Evolutionary conservation across 2,888 invertebrate species (phyloP), one percentile per base, ranked within the genome.

Genomic region (Cosmopolites sordidus): DNA sequence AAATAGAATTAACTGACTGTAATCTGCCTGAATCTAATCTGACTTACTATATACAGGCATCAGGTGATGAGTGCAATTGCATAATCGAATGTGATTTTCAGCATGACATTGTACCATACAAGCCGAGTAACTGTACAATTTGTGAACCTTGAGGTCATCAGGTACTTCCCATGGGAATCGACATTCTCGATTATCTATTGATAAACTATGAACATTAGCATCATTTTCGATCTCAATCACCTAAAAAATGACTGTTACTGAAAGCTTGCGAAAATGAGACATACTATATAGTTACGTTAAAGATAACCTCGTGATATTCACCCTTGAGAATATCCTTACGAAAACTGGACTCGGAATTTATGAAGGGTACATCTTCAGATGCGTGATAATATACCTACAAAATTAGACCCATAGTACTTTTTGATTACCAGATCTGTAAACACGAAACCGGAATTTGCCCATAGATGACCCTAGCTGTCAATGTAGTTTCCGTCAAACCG

Each of bases 1-100:
- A 22, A 8, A 8, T 22, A 22, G 62, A 48, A 5, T 22, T 22
- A 8, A 22, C n/a, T n/a, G 40, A 3, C 3, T 40, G 9, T 15
- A 39, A 38, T n/a, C 4, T 22, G 22, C 22, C 8, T 22, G 22
- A 3, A 22, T 22, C 4, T 22, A 22, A 5, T 22, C 22, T 22
- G 22, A 22, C 22, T 69, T 70, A 82, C 83, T 76, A 48, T 79
- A 72, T 55, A 70, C 71, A 1, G 83, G 79, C 76, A 82, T 79
- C 45, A 80, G 76, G 65, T 83, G 82, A 66, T 83, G 81, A 0
- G 82, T 80, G 63, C 84, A 84, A 61, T 83, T 82, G 62, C 84
- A 84, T 6, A 74, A 63, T 4, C 71, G 67, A 1, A 75, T 62
- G 59, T 83, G 82, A 1, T 76, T 75, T 45, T 76, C 67, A 0